Evolutionary conservation across 2,888 invertebrate species (phyloP).

Genomic region (Lamproptera curius): DNA sequence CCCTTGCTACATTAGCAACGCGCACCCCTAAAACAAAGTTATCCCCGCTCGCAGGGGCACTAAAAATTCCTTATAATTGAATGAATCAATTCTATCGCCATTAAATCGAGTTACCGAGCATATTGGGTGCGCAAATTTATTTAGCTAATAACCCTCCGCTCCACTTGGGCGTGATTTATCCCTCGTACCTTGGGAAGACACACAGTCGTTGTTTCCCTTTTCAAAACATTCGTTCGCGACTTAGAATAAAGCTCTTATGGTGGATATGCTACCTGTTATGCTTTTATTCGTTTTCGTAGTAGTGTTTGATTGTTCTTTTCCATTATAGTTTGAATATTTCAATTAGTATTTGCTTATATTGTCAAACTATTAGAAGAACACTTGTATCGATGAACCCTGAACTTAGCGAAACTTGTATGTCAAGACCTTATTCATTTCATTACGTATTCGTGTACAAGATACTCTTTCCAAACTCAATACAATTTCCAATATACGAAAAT

Average conservation of each 20-base stretch:
- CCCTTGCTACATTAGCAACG: slow-evolving; percentile 35
- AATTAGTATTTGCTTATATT: too few species aligned
- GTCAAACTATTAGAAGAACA: too few species aligned
- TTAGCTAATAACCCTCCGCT: slow-evolving; percentile 69
- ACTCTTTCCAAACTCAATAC: neutral
- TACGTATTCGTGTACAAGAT: too few species aligned
- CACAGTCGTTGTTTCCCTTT: slow-evolving; percentile 17
- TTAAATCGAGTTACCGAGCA: slow-evolving; percentile 78
- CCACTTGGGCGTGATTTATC: slow-evolving; percentile 49
- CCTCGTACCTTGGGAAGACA: slow-evolving; percentile 41
- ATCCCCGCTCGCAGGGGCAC: slow-evolving; percentile 66
- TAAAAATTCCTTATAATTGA: slow-evolving; percentile 78
- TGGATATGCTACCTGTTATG: neutral
- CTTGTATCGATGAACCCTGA: too few species aligned
- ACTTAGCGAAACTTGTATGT: too few species aligned
- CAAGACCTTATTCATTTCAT: too few species aligned
- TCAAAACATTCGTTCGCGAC: neutral
- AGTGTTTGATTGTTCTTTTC: too few species aligned
- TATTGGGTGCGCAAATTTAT: slow-evolving; percentile 77
- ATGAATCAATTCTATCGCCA: slow-evolving; percentile 78
- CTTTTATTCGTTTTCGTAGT: neutral
- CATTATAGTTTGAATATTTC: too few species aligned
- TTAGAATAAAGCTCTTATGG: neutral
- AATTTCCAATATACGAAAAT: neutral
- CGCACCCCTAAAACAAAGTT: slow-evolving; percentile 70